A percentile compares a stretch with the other conserved stretches of the same genome.
Conservation (phyloP, 2,113 vertebrate genomes). For the Anas platyrhynchos region DNA sequence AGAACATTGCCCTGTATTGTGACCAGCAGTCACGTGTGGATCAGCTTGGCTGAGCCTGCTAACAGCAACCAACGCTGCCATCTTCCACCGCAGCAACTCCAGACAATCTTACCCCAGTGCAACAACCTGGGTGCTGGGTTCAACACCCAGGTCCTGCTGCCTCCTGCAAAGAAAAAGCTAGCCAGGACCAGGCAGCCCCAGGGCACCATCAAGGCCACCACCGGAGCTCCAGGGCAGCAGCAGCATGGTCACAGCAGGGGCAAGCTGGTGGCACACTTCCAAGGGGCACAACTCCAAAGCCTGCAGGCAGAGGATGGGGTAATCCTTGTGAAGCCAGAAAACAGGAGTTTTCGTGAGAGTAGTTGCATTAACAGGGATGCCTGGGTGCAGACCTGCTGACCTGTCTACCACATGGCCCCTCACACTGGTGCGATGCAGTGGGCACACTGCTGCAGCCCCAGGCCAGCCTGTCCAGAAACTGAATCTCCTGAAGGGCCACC, state of each 20-base stretch:
- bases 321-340: background rate
- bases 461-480: background rate
- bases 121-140: too few relatives aligned
- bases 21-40: fast-evolving
- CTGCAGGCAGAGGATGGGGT: background rate
- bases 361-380: fast-evolving
- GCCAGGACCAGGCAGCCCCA: fast-evolving
- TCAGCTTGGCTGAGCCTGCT: background rate
- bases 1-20: background rate
- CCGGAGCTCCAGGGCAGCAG: background rate
- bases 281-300: fast-evolving
- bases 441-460: background rate
- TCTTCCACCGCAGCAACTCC: background rate
- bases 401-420: fast-evolving
- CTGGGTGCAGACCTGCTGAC: background rate
- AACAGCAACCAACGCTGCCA: background rate
- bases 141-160: fast-evolving
- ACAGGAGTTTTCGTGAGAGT: background rate
- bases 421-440: background rate
- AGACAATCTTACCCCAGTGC: fast-evolving
- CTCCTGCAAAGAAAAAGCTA: background rate
- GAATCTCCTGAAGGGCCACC: background rate
- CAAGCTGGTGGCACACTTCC: fast-evolving
- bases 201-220: too few relatives aligned
- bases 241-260: fast-evolving